phyloP scores from a whole-genome alignment of 2,888 invertebrate species.

The Ichneumoninae sp. region DNA sequence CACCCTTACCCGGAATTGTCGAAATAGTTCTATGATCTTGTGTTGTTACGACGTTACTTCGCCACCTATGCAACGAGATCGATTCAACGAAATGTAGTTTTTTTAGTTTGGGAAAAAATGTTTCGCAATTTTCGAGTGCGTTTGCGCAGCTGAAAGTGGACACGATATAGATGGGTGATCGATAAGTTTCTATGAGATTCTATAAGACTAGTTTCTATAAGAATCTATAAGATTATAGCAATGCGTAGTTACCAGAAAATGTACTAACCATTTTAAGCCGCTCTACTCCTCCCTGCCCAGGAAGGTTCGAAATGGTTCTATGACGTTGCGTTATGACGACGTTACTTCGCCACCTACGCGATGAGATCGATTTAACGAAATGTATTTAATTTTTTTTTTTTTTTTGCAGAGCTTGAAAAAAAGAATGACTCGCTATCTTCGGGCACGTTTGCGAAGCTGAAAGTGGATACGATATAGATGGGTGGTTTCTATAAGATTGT shows the following conservation, averaged over 20 bases:
- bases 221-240: constrained; percentile 13
- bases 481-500: not conserved
- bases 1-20: too few species aligned
- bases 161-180: not conserved
- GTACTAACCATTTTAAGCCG: too few species aligned
- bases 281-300: too few species aligned
- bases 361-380: not conserved
- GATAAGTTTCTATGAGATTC: not conserved
- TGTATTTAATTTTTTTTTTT: not conserved
- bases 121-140: not conserved
- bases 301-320: too few species aligned
- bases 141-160: constrained; percentile 18
- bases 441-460: constrained; percentile 15
- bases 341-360: not conserved
- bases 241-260: not conserved
- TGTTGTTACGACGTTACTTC: not conserved
- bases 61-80: not conserved
- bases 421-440: constrained; percentile 12
- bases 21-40: too few species aligned
- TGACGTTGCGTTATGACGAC: too few species aligned
- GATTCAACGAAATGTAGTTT: not conserved
- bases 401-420: not conserved
- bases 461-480: not conserved
- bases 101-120: not conserved
- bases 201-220: not conserved